phyloP scores from a whole-genome alignment of 1,140 invertebrate species.

The Mactra quadrangularis region DNA sequence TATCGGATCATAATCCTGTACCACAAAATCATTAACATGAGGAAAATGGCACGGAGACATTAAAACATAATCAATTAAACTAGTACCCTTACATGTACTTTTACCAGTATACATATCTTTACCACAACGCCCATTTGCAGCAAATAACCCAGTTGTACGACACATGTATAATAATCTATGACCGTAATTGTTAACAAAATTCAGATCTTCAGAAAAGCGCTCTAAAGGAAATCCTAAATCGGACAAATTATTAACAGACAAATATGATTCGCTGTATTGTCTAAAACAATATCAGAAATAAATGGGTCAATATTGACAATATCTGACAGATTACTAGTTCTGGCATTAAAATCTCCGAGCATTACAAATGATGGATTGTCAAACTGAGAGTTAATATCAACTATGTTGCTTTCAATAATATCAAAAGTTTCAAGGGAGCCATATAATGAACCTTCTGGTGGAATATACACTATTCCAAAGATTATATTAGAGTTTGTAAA shows the following conservation, averaged over 20 bases:
- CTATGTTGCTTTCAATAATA: neutral
- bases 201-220: neutral
- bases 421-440: neutral
- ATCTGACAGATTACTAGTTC: neutral
- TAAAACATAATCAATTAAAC: conserved; percentile 24
- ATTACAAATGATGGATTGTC: neutral
- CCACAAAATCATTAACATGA: too few relatives aligned
- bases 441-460: neutral
- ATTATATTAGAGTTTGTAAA: neutral
- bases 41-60: too few relatives aligned
- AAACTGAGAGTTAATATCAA: neutral
- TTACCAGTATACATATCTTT: neutral
- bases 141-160: neutral
- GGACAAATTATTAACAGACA: neutral
- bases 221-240: neutral
- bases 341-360: conserved; percentile 13
- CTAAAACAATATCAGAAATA: neutral
- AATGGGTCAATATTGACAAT: neutral
- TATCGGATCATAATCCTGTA: too few relatives aligned
- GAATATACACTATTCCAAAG: neutral
- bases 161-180: neutral
- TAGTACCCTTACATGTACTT: neutral
- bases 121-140: conserved; percentile 12
- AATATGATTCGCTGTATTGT: neutral
- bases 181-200: conserved; percentile 6